Percentiles rank a stretch among this genome's conserved stretches.
phyloP scores from a whole-genome alignment of 2,113 vertebrate genomes.

The Cheilinus undulatus region DNA sequence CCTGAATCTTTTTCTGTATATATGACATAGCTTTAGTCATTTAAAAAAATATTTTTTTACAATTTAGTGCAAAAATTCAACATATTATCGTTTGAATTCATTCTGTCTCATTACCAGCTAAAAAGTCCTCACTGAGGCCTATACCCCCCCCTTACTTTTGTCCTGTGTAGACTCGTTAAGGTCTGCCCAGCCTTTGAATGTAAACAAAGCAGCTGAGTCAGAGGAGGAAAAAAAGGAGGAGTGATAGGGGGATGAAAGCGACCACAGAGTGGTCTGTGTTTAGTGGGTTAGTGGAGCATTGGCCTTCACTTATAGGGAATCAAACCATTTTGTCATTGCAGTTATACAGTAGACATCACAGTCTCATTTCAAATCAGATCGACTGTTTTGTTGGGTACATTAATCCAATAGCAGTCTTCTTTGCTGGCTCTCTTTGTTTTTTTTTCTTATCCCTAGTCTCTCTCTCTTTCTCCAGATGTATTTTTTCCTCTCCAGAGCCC shows the following conservation, averaged over 20 bases:
- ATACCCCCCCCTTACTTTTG: slow-evolving; percentile 4
- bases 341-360: slow-evolving; percentile 47
- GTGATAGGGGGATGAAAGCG: slow-evolving; percentile 65
- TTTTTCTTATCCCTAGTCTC: slow-evolving; percentile 23
- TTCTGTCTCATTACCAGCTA: too few species aligned
- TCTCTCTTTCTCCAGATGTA: slow-evolving; percentile 15
- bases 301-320: slow-evolving; percentile 55
- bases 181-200: slow-evolving; percentile 17
- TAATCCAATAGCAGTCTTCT: not conserved
- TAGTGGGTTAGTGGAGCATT: slow-evolving; percentile 76
- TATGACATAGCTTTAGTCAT: too few species aligned
- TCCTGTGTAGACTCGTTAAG: not conserved
- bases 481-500: slow-evolving; percentile 27
- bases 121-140: too few species aligned
- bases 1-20: too few species aligned
- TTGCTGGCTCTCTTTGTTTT: slow-evolving; percentile 7
- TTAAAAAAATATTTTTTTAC: too few species aligned
- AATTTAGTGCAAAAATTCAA: too few species aligned
- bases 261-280: slow-evolving; percentile 76
- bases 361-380: not conserved
- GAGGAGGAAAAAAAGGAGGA: slow-evolving; percentile 20
- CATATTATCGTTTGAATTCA: too few species aligned
- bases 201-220: slow-evolving; percentile 51
- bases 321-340: slow-evolving; percentile 43
- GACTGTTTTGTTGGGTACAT: not conserved